phyloP scores from a whole-genome alignment of 1,140 invertebrate species.

The Antheraea pernyi region DNA sequence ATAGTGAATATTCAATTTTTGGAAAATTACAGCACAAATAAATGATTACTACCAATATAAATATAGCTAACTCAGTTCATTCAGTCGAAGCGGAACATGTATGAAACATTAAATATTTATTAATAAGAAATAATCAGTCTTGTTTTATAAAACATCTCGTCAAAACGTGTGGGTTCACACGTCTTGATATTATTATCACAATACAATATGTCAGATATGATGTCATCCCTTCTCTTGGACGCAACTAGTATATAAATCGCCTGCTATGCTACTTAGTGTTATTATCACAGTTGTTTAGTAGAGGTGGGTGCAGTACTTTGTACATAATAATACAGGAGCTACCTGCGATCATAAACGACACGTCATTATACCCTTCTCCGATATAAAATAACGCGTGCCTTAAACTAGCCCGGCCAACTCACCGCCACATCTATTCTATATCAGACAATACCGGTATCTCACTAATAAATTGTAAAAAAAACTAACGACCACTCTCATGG shows the following conservation, averaged over 20 bases:
- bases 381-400: slow-evolving; percentile 45
- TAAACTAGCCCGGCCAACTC: slow-evolving; percentile 33
- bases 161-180: slow-evolving; percentile 62
- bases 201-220: slow-evolving; percentile 81
- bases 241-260: slow-evolving; percentile 79
- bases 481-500: slow-evolving; percentile 23
- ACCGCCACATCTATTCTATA: slow-evolving; percentile 29
- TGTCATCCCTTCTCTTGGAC: slow-evolving; percentile 80
- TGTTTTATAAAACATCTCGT: slow-evolving; percentile 78
- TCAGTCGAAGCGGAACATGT: slow-evolving; percentile 77
- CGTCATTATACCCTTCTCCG: slow-evolving; percentile 39
- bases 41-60: slow-evolving; percentile 70
- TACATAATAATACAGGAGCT: slow-evolving; percentile 74
- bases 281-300: slow-evolving; percentile 80
- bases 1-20: slow-evolving; percentile 74
- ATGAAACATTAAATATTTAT: slow-evolving; percentile 78
- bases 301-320: slow-evolving; percentile 80
- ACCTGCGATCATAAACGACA: slow-evolving; percentile 61
- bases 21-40: slow-evolving; percentile 66
- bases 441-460: slow-evolving; percentile 19
- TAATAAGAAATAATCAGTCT: slow-evolving; percentile 81
- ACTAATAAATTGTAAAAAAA: background rate
- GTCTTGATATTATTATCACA: slow-evolving; percentile 76
- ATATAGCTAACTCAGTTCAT: slow-evolving; percentile 75
- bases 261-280: slow-evolving; percentile 80